Conservation (phyloP, 2,797 vertebrate species). For the Phylloscopus collybita region DNA sequence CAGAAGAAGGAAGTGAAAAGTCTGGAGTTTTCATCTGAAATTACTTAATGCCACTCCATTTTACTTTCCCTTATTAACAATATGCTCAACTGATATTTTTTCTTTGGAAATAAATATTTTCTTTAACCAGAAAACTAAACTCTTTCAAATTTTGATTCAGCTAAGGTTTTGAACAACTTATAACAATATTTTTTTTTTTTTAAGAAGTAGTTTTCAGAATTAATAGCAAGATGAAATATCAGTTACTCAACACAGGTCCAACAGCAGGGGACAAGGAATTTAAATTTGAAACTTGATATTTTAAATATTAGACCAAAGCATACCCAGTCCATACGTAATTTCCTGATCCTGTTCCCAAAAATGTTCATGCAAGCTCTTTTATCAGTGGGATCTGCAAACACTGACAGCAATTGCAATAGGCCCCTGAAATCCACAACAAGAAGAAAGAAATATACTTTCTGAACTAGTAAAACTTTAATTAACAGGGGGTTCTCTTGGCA, state of each 20-base stretch:
- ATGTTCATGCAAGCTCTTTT: constrained; percentile 27
- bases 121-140: not conserved
- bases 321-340: constrained; percentile 2
- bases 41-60: not conserved
- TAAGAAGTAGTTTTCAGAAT: not conserved
- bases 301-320: constrained; percentile 24
- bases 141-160: not conserved
- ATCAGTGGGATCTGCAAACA: constrained; percentile 37
- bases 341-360: constrained; percentile 43
- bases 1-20: not conserved
- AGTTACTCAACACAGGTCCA: not conserved
- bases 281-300: not conserved
- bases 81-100: not conserved
- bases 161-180: not conserved
- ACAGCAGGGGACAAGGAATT: not conserved
- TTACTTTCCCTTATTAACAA: not conserved
- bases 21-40: not conserved
- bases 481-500: constrained; percentile 82
- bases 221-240: constrained; percentile 15
- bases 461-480: constrained; percentile 84
- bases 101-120: not conserved
- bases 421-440: constrained; percentile 52
- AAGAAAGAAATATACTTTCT: constrained; percentile 56
- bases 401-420: constrained; percentile 48
- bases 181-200: not conserved